These are phyloP conservation scores for Pandemis corylana DNA, from an alignment of 2,888 invertebrate genomes.

Conservation along the genomic window DNA sequence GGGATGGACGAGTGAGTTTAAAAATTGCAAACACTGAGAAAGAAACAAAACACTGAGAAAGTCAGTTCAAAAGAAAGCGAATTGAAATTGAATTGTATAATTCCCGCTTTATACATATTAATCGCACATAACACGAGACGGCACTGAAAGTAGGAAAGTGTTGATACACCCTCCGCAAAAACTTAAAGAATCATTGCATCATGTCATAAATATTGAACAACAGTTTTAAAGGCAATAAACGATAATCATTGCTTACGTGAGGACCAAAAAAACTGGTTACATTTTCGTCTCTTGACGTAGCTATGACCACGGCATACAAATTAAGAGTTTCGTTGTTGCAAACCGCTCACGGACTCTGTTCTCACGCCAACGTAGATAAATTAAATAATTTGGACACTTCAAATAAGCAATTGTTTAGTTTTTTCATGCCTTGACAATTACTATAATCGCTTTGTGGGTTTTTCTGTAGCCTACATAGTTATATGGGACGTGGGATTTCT, in stretches of 20 bases:
- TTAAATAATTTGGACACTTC: conserved; percentile 40
- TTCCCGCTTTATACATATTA: neutral
- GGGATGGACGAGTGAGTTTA: too few species aligned
- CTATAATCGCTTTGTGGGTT: conserved; percentile 32
- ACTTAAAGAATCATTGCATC: neutral
- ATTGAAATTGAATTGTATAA: too few species aligned
- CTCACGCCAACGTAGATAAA: conserved; percentile 39
- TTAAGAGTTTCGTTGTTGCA: conserved; percentile 31
- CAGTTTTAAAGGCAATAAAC: conserved; percentile 22
- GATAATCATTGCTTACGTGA: conserved; percentile 21
- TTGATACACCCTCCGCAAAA: neutral
- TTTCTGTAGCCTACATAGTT: neutral
- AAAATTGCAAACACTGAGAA: too few species aligned
- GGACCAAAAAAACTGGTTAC: conserved; percentile 19
- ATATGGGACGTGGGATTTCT: neutral
- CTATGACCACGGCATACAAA: conserved; percentile 18
- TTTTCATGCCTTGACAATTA: conserved; percentile 31
- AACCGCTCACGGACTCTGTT: conserved; percentile 38
- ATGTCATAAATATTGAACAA: conserved; percentile 30
- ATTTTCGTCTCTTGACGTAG: conserved; percentile 7
- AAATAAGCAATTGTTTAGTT: conserved; percentile 36
- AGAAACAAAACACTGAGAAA: too few species aligned
- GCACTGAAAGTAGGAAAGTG: neutral
- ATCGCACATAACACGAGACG: neutral
- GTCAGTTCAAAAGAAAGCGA: too few species aligned